phyloP scores from a whole-genome alignment of 2,888 invertebrate genomes.

The Trissolcus brochymenae region DNA sequence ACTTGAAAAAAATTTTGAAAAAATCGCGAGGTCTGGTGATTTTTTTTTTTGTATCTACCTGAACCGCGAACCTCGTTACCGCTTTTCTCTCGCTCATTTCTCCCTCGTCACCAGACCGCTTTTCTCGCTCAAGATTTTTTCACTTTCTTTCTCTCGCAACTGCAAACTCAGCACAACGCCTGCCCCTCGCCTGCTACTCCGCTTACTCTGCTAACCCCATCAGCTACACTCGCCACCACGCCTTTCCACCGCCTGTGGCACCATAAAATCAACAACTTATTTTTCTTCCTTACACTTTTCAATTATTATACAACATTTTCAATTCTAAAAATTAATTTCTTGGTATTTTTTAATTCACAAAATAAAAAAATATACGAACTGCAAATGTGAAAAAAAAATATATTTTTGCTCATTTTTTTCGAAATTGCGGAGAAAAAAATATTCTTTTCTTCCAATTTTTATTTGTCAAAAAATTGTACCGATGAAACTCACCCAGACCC shows the following conservation, averaged over 20 bases:
- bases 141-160: constrained; percentile 70
- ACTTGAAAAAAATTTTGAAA: not conserved
- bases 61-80: constrained; percentile 45
- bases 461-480: too few relatives aligned
- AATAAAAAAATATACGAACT: not conserved
- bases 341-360: not conserved
- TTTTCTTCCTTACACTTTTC: constrained; percentile 58
- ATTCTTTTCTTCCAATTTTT: too few relatives aligned
- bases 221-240: constrained; percentile 74
- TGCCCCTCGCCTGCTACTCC: constrained; percentile 73
- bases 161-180: constrained; percentile 74
- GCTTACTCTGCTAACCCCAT: constrained; percentile 75
- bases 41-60: constrained; percentile 38
- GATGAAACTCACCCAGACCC: too few relatives aligned
- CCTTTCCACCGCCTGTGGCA: constrained; percentile 77
- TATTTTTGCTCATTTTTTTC: too few relatives aligned
- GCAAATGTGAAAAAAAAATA: not conserved
- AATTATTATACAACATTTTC: not conserved
- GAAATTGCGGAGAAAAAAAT: too few relatives aligned
- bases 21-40: constrained; percentile 61
- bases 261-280: constrained; percentile 76
- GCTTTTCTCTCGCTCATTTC: constrained; percentile 28
- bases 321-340: not conserved
- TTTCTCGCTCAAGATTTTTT: constrained; percentile 61
- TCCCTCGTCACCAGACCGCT: constrained; percentile 55